These are phyloP conservation scores for Eulemur rufifrons DNA, from an alignment of 2,113 vertebrate species.

Conservation along the genomic window DNA sequence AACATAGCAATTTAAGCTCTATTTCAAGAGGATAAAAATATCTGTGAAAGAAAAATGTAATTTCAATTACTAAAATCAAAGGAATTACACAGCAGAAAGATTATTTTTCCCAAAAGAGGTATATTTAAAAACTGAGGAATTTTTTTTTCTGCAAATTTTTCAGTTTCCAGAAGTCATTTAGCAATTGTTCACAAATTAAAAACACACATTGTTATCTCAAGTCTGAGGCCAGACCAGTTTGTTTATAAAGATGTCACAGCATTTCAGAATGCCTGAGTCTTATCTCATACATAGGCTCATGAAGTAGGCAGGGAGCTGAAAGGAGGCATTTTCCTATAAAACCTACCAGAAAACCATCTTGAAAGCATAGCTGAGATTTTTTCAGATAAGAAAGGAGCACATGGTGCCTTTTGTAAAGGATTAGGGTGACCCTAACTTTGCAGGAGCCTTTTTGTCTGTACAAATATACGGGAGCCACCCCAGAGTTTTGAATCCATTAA, in stretches of 20 bases:
- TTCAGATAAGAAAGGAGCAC: conserved; percentile 60
- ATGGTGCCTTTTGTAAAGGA: not conserved
- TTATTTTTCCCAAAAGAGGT: conserved; percentile 51
- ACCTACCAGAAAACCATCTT: conserved; percentile 30
- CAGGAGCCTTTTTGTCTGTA: not conserved
- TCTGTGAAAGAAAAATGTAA: conserved; percentile 75
- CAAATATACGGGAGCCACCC: not conserved
- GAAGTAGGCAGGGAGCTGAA: not conserved
- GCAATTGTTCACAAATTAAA: conserved; percentile 76
- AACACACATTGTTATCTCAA: conserved; percentile 71
- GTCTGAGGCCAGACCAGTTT: conserved; percentile 73
- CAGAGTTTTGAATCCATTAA: not conserved
- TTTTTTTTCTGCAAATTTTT: not conserved
- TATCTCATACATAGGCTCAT: not conserved
- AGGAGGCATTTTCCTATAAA: conserved; percentile 21
- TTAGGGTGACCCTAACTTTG: conserved; percentile 58
- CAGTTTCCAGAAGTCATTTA: conserved; percentile 56
- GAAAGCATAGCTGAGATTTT: conserved; percentile 68
- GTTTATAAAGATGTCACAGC: conserved; percentile 74
- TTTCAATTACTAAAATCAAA: conserved; percentile 79
- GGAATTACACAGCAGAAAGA: conserved; percentile 57
- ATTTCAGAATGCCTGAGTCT: conserved; percentile 64
- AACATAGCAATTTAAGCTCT: conserved; percentile 62
- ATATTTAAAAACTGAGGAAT: conserved; percentile 14
- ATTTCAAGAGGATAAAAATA: conserved; percentile 74